Evolutionary conservation across 2,888 invertebrate species (phyloP), one percentile per base, ranked within the genome.

Genomic region (Trissolcus japonicus): DNA sequence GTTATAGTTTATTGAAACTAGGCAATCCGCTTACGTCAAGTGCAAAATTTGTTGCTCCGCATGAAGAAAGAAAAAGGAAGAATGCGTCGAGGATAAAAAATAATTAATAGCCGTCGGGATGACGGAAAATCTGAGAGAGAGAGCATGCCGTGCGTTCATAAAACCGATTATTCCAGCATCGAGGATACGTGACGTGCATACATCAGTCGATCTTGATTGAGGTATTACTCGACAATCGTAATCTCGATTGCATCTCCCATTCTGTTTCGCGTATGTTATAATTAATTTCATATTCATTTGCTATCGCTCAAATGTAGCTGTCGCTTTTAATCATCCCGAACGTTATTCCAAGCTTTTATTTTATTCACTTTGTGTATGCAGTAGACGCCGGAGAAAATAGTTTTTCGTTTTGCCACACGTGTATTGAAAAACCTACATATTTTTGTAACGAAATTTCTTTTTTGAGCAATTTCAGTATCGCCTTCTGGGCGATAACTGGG

Each of bases 181-280:
- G 66, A 57, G 56, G 56, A 69, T 56, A 76, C 76, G 69, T 61
- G 69, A 59, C 69, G 55, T 51, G 76, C 62, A 67, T 76, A 50
- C 63, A 76, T 72, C 62, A 57, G 43, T 67, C 57, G 62, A 72
- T 72, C 62, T 68, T 59, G 68, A 77, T 77, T 76, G 71, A 66
- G 16, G 57, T 67, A 57, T 62, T 62, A 67, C 72, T 72, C 50
- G 73, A 61, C 66, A 73, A 61, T 73, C 72, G 48, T 29, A 21
- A n/a, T 25, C 41, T 25, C 65, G 51, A 67, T 74, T 51, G 56
- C 48, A 51, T 67, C 50, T 51, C 56, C n/a, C 29, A 67, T 61
- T 61, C 17, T 48, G 48, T 53, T 17, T 48, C 60, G 41, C 50
- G 53, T 46, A 61, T 50, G 60, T 74, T 67, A 66, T 60, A 61